Conservation (phyloP, 1,140 invertebrate genomes). For the Theocolax elegans region DNA sequence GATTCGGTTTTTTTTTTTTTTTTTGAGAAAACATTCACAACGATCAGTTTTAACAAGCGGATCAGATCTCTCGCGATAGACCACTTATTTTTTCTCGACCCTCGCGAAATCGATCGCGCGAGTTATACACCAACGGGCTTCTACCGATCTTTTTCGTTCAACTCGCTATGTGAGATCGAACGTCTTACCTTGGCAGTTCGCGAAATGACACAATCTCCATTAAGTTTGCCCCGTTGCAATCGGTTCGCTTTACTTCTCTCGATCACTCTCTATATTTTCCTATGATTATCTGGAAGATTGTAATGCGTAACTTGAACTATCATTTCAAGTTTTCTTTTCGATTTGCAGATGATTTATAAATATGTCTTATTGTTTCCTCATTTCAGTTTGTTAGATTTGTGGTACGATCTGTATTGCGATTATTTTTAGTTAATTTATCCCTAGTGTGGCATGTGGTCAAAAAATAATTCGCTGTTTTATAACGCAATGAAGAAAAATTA, state of each 20-base stretch:
- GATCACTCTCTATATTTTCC: too few species aligned
- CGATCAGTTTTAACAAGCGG: constrained; percentile 41
- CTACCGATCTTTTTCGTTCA: too few species aligned
- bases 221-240: not conserved
- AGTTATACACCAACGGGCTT: too few species aligned
- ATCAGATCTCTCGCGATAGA: constrained; percentile 42
- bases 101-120: not conserved
- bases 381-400: not conserved
- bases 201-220: constrained; percentile 30
- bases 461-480: too few species aligned
- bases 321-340: not conserved
- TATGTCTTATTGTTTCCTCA: not conserved
- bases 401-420: too few species aligned
- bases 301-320: not conserved
- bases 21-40: too few species aligned
- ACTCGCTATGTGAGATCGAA: constrained; percentile 4
- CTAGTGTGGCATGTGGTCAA: too few species aligned
- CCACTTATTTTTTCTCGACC: not conserved
- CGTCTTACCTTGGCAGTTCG: constrained; percentile 17
- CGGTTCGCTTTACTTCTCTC: not conserved
- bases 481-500: too few species aligned
- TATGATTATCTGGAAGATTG: not conserved
- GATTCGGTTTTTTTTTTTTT: too few species aligned
- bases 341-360: not conserved
- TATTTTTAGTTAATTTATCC: too few species aligned